A percentile compares a stretch with the other conserved stretches of the same genome.
Conservation (phyloP, 1,140 invertebrate species). For the Drosophila prosaltans region DNA sequence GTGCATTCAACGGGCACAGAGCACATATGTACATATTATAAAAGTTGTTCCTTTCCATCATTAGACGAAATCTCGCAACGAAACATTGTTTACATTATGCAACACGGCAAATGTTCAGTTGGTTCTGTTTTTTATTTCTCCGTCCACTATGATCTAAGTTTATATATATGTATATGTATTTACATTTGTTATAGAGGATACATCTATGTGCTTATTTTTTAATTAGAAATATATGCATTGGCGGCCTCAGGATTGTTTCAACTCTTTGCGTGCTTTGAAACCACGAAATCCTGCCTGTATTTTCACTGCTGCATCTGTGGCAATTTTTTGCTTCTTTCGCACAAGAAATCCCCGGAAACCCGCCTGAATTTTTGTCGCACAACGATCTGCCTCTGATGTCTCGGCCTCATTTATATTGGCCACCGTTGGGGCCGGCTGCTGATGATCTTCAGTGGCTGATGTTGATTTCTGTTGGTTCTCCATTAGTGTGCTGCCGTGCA, state of each 20-base stretch:
- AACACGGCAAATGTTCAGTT: not conserved
- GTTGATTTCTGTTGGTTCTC: conserved; percentile 40
- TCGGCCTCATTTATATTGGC: conserved; percentile 27
- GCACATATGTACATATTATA: conserved; percentile 7
- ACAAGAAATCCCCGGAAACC: conserved; percentile 89
- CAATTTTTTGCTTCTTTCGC: conserved; percentile 85
- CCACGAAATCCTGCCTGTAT: conserved; percentile 87
- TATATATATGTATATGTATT: conserved; percentile 28
- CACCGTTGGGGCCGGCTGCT: conserved; percentile 18
- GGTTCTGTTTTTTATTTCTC: conserved; percentile 35
- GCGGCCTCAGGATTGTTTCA: conserved; percentile 59
- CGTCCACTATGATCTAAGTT: conserved; percentile 40
- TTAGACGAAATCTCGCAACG: conserved; percentile 4
- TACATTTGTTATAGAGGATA: conserved; percentile 30
- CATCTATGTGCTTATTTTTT: conserved; percentile 22
- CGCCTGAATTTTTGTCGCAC: conserved; percentile 90
- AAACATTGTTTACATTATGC: conserved; percentile 8
- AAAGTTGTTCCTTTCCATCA: conserved; percentile 16
- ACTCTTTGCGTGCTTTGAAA: conserved; percentile 85
- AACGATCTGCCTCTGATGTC: conserved; percentile 84
- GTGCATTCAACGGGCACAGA: conserved; percentile 13
- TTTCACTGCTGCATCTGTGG: conserved; percentile 85
- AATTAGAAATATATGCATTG: conserved; percentile 12
- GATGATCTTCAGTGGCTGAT: conserved; percentile 15
- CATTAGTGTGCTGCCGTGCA: conserved; percentile 40